phyloP scores from a whole-genome alignment of 2,888 invertebrate species.

The Perizoma flavofasciatum region DNA sequence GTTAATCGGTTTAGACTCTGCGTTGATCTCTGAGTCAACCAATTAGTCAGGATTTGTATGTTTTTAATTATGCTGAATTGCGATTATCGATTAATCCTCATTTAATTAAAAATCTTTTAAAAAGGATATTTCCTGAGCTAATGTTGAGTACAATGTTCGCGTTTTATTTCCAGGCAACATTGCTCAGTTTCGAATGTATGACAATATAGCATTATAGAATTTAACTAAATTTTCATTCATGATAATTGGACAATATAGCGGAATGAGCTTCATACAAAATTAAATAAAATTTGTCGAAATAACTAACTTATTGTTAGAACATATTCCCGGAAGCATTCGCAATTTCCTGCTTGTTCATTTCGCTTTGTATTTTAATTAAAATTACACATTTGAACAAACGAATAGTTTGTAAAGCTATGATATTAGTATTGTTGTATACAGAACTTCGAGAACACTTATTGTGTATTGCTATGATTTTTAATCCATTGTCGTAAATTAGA shows the following conservation, averaged over 20 bases:
- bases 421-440: too few species aligned
- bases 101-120: too few species aligned
- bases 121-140: too few species aligned
- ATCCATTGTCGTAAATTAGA: too few species aligned
- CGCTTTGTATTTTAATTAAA: constrained; percentile 12
- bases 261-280: constrained; percentile 1
- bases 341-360: constrained; percentile 3
- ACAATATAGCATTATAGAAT: too few species aligned
- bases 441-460: too few species aligned
- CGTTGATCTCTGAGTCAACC: too few species aligned
- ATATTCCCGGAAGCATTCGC: neutral
- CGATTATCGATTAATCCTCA: too few species aligned
- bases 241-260: neutral
- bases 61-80: too few species aligned
- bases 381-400: neutral
- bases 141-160: neutral
- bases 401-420: neutral
- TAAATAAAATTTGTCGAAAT: neutral
- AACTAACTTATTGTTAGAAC: constrained; percentile 2
- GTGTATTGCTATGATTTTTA: too few species aligned
- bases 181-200: neutral
- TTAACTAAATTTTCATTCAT: neutral
- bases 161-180: neutral
- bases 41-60: too few species aligned
- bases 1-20: too few species aligned